Percentiles rank a stretch among this genome's conserved stretches.
phyloP scores from a whole-genome alignment of 2,797 vertebrate genomes.

The Morus bassanus region DNA sequence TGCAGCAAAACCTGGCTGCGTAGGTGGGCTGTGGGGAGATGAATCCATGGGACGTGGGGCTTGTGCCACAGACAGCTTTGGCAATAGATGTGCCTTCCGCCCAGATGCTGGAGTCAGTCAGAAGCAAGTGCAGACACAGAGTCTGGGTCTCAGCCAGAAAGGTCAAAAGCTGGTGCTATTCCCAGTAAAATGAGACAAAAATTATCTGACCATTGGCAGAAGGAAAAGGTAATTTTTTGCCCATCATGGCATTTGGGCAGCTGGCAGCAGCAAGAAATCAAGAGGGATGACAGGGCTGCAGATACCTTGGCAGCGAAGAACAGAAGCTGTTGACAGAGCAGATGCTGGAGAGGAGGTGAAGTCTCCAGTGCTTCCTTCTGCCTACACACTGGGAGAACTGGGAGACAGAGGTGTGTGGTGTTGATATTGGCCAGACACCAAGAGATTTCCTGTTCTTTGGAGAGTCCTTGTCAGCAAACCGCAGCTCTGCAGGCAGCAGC shows the following conservation, averaged over 20 bases:
- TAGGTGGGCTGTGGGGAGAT: neutral
- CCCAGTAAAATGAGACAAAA: neutral
- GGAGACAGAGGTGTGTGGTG: neutral
- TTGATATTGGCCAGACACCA: neutral
- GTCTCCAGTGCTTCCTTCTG: neutral
- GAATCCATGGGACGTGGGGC: neutral
- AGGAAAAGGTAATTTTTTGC: neutral
- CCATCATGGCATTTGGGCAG: neutral
- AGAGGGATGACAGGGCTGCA: neutral
- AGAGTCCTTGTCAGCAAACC: neutral
- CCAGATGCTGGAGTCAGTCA: neutral
- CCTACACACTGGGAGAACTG: neutral
- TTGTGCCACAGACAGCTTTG: neutral
- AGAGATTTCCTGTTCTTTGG: neutral
- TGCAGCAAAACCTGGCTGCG: neutral
- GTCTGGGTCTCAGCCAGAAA: neutral
- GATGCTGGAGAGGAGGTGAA: neutral
- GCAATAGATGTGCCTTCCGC: neutral
- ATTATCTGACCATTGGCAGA: neutral
- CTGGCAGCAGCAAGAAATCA: fast-evolving
- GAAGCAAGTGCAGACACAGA: neutral
- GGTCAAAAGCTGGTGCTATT: neutral
- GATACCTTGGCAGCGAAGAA: neutral
- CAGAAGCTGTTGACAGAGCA: neutral
- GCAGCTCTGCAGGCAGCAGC: neutral